Evolutionary conservation across 2,113 vertebrate species (phyloP).

Genomic region (Plecotus auritus): DNA sequence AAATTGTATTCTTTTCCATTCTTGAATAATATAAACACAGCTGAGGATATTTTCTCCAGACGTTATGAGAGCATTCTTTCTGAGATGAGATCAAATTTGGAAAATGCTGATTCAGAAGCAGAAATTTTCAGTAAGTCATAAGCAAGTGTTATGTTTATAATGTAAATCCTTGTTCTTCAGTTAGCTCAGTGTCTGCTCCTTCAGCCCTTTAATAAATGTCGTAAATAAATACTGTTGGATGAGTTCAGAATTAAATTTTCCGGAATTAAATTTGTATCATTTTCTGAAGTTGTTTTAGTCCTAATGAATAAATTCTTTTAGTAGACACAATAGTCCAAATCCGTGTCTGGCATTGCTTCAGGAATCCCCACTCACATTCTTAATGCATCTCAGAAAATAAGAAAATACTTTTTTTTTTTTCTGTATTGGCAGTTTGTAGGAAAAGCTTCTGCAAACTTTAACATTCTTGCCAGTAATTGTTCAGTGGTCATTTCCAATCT

Average conservation of each 20-base stretch:
- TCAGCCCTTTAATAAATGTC: not conserved
- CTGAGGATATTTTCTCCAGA: not conserved
- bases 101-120: constrained; percentile 54
- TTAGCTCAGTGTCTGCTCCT: not conserved
- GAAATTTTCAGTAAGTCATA: constrained; percentile 22
- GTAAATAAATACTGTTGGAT: not conserved
- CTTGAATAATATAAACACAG: constrained; percentile 46
- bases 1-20: constrained; percentile 1
- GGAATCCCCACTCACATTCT: not conserved
- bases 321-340: not conserved
- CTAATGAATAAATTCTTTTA: not conserved
- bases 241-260: not conserved
- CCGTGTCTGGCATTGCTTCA: not conserved
- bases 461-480: constrained; percentile 21
- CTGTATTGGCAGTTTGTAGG: not conserved
- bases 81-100: constrained; percentile 56
- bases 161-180: not conserved
- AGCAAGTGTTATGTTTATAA: not conserved
- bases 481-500: constrained; percentile 36
- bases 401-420: not conserved
- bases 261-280: not conserved
- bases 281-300: constrained; percentile 13
- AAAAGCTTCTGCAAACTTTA: not conserved
- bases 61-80: constrained; percentile 42
- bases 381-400: not conserved